These are phyloP conservation scores for Sorex fumeus DNA, from an alignment of 2,113 vertebrate species.

Conservation along the genomic window DNA sequence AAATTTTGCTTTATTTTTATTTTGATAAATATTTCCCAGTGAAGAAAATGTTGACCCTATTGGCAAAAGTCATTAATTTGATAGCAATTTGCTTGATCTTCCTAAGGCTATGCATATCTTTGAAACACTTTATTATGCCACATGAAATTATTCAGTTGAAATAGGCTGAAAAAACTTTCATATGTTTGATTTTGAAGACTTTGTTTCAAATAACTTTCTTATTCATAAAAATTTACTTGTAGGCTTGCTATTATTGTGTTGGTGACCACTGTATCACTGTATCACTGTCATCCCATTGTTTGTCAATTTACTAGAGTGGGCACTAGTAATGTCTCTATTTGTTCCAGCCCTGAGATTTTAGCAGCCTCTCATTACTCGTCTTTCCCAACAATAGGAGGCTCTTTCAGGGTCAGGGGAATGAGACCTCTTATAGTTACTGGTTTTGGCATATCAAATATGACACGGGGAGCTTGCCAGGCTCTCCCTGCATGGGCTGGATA, in stretches of 20 bases:
- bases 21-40: slow-evolving; percentile 3
- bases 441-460: no score
- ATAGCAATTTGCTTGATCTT: background rate
- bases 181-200: background rate
- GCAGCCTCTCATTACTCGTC: no score
- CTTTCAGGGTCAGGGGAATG: no score
- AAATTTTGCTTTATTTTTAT: slow-evolving; percentile 24
- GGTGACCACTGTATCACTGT: no score
- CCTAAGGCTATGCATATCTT: background rate
- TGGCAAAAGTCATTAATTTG: background rate
- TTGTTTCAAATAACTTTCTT: background rate
- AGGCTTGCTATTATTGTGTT: slow-evolving; percentile 3
- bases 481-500: no score
- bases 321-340: no score
- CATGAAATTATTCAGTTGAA: background rate
- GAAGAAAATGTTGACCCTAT: background rate
- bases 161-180: slow-evolving; percentile 4
- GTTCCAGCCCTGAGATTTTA: no score
- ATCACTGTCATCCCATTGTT: no score
- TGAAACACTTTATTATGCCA: background rate
- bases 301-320: no score
- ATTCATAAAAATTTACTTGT: background rate
- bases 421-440: no score
- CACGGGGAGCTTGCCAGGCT: no score
- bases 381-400: no score